Conservation (phyloP, 2,113 vertebrate species). For the Megaceryle torquata region DNA sequence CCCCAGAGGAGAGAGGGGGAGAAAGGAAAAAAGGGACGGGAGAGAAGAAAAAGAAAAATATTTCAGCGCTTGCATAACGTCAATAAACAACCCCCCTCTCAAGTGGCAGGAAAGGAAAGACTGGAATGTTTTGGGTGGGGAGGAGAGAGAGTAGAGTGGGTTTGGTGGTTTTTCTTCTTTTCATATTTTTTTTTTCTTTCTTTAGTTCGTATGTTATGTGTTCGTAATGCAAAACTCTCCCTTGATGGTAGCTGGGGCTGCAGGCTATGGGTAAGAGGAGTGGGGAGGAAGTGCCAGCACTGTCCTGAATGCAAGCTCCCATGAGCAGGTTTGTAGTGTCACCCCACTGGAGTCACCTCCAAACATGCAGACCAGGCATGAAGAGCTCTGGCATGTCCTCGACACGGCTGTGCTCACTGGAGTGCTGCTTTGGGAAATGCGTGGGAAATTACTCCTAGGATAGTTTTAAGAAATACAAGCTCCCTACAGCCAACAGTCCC, state of each 20-base stretch:
- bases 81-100: slow-evolving; percentile 20
- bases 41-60: slow-evolving; percentile 26
- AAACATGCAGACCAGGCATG: fast-evolving
- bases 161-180: not conserved
- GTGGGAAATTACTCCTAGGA: not conserved
- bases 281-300: not conserved
- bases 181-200: not conserved
- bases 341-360: not conserved
- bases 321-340: not conserved
- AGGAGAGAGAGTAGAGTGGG: not conserved
- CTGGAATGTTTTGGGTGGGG: slow-evolving; percentile 36
- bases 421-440: fast-evolving
- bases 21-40: not conserved
- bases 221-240: not conserved
- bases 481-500: not conserved
- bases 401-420: not conserved
- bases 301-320: not conserved
- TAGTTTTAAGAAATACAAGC: not conserved
- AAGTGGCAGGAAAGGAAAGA: not conserved
- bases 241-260: not conserved
- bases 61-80: slow-evolving; percentile 54
- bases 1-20: not conserved
- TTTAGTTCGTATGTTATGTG: not conserved
- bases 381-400: not conserved
- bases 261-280: not conserved